Base-by-base conservation (phyloP, 2,888 invertebrate genomes). In the Balanococcus diminutus region DNA sequence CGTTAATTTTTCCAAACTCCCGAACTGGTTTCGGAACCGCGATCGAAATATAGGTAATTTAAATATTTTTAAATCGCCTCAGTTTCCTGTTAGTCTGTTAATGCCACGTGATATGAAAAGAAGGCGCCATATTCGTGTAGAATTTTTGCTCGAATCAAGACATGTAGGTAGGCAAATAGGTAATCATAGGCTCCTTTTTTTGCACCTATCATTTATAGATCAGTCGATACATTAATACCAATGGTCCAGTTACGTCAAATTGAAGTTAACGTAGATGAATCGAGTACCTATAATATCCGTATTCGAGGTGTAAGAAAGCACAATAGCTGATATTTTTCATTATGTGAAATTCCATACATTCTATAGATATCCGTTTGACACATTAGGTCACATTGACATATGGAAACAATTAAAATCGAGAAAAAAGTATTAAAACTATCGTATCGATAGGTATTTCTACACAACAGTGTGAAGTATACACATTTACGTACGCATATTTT, bases 251-350 rank as follows among this genome's bases (percentile, higher is more conserved):
- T 28, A 67, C 61, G 51, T 67, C 61, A 67, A n/a, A 28, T 67
- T 11, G 61, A 1, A n/a, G n/a, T n/a, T n/a, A n/a, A 19, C 2
- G 19, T 19, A 51, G 19, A 19, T 51, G 19, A 51, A 51, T 51
- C 51, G 51, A 51, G 8, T 67, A 16, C 46, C 2, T 2, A 46
- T 46, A 67, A 67, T 67, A 67, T 67, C 61, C 61, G 61, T 28
- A 67, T 67, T 67, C 61, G 28, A 67, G 61, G 61, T 67, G 25
- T 28, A 67, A 67, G 61, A 67, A 67, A 67, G 61, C 28, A 67
- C 11, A 56, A 56, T 56, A 22, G 19, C 56, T 8, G n/a, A 28
- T 67, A 67, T 67, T 67, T 67, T 67, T 67, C 61, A 25, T 67
- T 25, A 67, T 28, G 61, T 14, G 9, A 25, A 67, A 67, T 19